Base-by-base conservation (phyloP, 2,797 vertebrate genomes). In the Xiphophorus birchmanni region DNA sequence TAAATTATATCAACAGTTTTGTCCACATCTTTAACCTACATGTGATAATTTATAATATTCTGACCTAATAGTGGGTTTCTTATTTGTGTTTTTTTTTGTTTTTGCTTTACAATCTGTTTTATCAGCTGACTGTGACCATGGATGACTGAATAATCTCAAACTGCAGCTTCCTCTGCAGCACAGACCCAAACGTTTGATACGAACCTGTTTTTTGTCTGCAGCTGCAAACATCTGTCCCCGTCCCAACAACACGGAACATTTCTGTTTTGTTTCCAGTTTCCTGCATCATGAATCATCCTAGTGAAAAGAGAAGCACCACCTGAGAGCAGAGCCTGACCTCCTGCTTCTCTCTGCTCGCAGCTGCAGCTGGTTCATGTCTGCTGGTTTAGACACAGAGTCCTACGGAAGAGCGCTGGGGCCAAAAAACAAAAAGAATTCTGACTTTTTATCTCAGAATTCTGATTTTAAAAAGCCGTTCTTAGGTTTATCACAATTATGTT, bases 211-310 rank as follows among this genome's bases (percentile, higher is more conserved):
- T 71, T 71, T 13, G 21, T 44, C 65, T 15, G 11, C 67, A 71
- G 23, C 40, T 71, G 67, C 40, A 71, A 71, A 71, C 67, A 45
- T 71, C 67, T 71, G 67, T 45, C 67, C 35, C 18, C 10, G 18
- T 40, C 35, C 32, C 63, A 65, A 37, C 63, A 65, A 65, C 63
- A 65, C 3, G 5, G 37, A 40, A 69, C 37, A 23, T 69, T 69
- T 69, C 23, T 69, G 65, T 69, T 69, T 69, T 42, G 65, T 26
- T 69, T 42, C 37, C 40, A 42, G 65, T 42, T 69, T 69, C 67
- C 67, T 71, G 67, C 42, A 15, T n/a, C 67, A 5, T 71, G 42
- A 44, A 71, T 71, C 37, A 44, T 71, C 37, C 2, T 40, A 26
- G 5, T 40, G 67, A 15, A 71, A 60, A 71, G 40, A 44, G 65